Conservation (phyloP, 2,797 vertebrate species). For the Limosa lapponica region DNA sequence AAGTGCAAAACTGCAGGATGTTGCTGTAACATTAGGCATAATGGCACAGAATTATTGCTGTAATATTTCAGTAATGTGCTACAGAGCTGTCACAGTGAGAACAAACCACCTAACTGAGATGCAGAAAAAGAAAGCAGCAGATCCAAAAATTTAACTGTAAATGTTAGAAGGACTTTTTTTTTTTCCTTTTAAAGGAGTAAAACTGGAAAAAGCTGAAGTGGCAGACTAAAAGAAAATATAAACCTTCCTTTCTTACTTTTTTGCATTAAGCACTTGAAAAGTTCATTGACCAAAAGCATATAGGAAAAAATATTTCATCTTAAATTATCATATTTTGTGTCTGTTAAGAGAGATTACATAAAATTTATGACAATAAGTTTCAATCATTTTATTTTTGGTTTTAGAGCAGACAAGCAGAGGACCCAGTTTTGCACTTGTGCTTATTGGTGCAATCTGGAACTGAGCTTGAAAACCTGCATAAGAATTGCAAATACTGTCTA, state of each 20-base stretch:
- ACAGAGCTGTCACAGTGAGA: constrained; percentile 40
- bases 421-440: not conserved
- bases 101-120: not conserved
- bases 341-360: not conserved
- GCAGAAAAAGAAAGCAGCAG: not conserved
- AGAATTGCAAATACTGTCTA: not conserved
- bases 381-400: not conserved
- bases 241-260: not conserved
- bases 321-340: not conserved
- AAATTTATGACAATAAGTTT: not conserved
- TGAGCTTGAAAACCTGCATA: not conserved
- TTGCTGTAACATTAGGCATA: constrained; percentile 38
- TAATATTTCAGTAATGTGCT: constrained; percentile 59
- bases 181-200: constrained; percentile 16
- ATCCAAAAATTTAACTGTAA: not conserved
- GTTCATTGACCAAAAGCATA: not conserved
- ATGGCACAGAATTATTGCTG: constrained; percentile 48
- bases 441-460: not conserved
- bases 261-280: not conserved
- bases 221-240: not conserved
- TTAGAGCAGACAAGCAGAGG: not conserved
- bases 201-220: not conserved
- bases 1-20: constrained; percentile 29
- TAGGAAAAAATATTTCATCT: not conserved
- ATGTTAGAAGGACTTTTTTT: not conserved